Percentiles rank a stretch among this genome's conserved stretches.
Evolutionary conservation across 2,888 invertebrate genomes (phyloP).

Genomic region (Hartigia nigra): DNA sequence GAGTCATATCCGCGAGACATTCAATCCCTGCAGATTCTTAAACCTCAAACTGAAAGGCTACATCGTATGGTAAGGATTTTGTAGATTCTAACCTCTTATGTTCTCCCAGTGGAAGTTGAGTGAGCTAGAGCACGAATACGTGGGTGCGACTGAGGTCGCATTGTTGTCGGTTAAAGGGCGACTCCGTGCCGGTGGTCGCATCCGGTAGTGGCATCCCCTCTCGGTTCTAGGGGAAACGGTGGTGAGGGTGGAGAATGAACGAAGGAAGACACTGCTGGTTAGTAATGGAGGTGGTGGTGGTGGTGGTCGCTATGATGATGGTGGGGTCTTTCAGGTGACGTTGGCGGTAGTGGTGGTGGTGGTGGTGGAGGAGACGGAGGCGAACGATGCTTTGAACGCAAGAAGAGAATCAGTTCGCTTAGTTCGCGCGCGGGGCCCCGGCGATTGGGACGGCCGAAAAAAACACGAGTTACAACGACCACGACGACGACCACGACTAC

Average conservation of each 20-base stretch:
- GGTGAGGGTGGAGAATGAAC: constrained; percentile 30
- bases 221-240: constrained; percentile 7
- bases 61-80: no score
- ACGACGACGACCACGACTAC: constrained; percentile 34
- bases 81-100: neutral
- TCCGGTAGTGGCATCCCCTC: neutral
- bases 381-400: constrained; percentile 31
- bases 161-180: neutral
- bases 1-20: neutral
- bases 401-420: constrained; percentile 58
- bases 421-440: constrained; percentile 66
- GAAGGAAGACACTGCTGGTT: constrained; percentile 17
- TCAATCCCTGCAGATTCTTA: neutral
- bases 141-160: neutral
- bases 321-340: neutral
- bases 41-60: no score
- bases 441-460: constrained; percentile 61
- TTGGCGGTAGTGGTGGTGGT: constrained; percentile 15
- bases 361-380: constrained; percentile 29
- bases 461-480: constrained; percentile 14
- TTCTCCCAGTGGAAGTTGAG: neutral
- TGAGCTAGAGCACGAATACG: neutral
- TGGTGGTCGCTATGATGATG: neutral
- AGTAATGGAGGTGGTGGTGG: neutral
- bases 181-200: neutral